Evolutionary conservation across 2,888 invertebrate genomes (phyloP), one percentile per base, ranked within the genome.

Genomic region (Sinhomidia bicolor): DNA sequence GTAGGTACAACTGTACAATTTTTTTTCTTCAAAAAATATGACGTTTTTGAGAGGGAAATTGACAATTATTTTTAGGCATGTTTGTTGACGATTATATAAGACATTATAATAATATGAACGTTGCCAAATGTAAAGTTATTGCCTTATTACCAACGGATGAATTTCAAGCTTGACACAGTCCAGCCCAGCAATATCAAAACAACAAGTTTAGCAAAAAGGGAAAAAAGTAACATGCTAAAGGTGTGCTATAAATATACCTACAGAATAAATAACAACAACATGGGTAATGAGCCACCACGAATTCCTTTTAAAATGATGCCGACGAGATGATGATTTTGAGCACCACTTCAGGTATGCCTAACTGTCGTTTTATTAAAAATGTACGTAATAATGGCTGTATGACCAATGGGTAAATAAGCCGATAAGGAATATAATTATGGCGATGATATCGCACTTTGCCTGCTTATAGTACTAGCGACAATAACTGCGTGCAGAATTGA

Each of bases 51-150:
- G 68, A 71, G 80, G 80, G 80, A 86, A 86, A 86, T 86, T 80
- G 60, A 60, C 80, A 86, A 86, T 86, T 71, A 86, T 79, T 78
- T 41, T 79, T 57, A 80, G 51, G 26, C 51, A 74, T 47, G 47
- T 74, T 51, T 0, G n/a, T 6, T 54, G 47, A 47, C n/a, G 47
- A 20, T 20, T 36, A 36, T 14, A 71, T 44, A 26, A 51, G n/a
- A n/a, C n/a, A n/a, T n/a, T 74, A 51, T 71, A 44, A 44, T 36
- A 71, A 17, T 71, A 29, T 20, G 41, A 57, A 71, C 32, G 60
- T 86, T 86, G 86, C 86, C 68, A 80, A 86, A 86, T 41, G 44
- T 79, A 86, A 83, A 86, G 76, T 80, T 54, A 86, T 80, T 62
- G 20, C 44, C 17, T 76, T 60, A 71, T 23, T 36, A 44, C 44